Conservation (phyloP, 1,140 invertebrate species). For the Lamellibrachia luymesi region DNA sequence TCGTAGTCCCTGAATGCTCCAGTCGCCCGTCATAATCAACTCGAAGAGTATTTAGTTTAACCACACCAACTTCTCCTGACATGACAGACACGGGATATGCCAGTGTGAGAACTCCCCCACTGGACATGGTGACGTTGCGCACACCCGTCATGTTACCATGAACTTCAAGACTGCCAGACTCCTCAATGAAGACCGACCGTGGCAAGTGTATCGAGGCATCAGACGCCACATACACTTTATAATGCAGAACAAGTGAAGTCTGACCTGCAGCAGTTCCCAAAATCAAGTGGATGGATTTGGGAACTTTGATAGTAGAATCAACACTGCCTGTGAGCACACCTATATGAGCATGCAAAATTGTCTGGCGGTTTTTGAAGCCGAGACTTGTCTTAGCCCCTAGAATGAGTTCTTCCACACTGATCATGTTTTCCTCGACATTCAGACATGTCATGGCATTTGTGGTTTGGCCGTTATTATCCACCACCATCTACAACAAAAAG, state of each 20-base stretch:
- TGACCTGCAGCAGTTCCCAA: background rate
- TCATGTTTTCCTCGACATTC: constrained; percentile 26
- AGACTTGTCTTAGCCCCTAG: background rate
- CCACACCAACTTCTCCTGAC: background rate
- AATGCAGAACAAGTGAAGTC: background rate
- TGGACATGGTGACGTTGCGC: constrained; percentile 23
- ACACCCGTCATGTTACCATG: constrained; percentile 36
- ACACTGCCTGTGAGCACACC: background rate
- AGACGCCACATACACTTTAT: background rate
- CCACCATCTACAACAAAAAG: constrained; percentile 22
- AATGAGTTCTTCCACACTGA: background rate
- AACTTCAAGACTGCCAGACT: constrained; percentile 32
- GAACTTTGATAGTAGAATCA: background rate
- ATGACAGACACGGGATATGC: background rate
- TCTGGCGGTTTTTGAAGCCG: background rate
- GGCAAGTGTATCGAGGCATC: background rate
- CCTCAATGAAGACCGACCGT: constrained; percentile 28
- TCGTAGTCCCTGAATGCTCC: background rate
- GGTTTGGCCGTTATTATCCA: constrained; percentile 27
- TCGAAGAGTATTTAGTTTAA: background rate
- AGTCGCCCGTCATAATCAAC: background rate
- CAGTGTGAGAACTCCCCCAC: background rate
- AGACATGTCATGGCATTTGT: constrained; percentile 31
- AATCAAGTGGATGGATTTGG: background rate
- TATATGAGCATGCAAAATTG: background rate